Base-by-base conservation (phyloP, 30 jellyfish, hydroid and myxozoan genomes). In the Haliclystus octoradiatus region DNA sequence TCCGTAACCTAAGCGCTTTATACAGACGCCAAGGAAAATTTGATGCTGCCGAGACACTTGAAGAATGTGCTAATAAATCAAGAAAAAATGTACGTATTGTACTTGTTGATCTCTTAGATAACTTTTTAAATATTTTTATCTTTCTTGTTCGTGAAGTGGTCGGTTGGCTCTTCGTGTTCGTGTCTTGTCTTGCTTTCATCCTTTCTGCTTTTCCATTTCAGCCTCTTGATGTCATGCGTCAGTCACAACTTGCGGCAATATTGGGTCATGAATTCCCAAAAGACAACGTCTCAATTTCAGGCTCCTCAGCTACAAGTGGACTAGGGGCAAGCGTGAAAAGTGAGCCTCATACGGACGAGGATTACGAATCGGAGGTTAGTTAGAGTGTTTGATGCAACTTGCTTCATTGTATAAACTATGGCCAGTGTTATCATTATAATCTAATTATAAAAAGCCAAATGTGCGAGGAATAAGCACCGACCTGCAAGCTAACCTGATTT, bases 21-120 rank as follows among this genome's bases (percentile, higher is more conserved):
- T 86, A 86, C 62, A 82, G 96, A 57, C 61, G 96, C 62, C 96
- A 86, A 68, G 96, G 96, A 33, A 86, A 86, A 69, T 86, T 73
- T 65, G 96, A 86, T 26, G 96, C 96, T 15, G 96, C 96, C 3
- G 96, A 86, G 53, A 86, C 96, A 7, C 63, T 86, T 29, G 96
- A 86, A 75, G 96, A 86, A 31, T 86, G 96, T 61, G 96, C 96
- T 0, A 86, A 77, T 57, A 49, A 92, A 34, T 79, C 96, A 19
- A 71, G 90, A 62, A 86, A 86, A 74, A 81, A 86, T 31, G 94
- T 86, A 3, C 72, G 96, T 77, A 57, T 5, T 26, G 12, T 57
- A 14, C 26, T 5, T 24, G 9, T 14, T 5, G 27, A 14, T 14
- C 69, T 9, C 24, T 57, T 7, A 7, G 13, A 12, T 7, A 57